Base-by-base conservation (phyloP, 1,140 invertebrate species). In the Vanessa atalanta region DNA sequence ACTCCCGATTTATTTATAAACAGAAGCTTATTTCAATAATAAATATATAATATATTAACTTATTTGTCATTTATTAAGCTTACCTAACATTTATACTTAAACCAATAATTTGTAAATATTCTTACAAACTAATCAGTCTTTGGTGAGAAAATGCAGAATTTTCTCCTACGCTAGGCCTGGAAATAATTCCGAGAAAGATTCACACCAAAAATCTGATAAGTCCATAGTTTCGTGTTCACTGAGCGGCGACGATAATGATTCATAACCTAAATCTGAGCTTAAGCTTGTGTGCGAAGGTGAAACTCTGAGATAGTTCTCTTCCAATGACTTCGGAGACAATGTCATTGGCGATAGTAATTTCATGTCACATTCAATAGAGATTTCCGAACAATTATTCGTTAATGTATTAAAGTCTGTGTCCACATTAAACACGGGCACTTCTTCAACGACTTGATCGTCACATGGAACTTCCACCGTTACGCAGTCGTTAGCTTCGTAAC, bases 391-490 rank as follows among this genome's bases (percentile, higher is more conserved):
- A 80, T 81, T 87, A 76, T 82, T 87, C 74, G 80, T 92, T 75
- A 86, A 79, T 70, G 75, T 64, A 37, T 61, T 84, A 60, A 90
- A 89, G 75, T 85, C 87, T 65, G 82, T 90, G 77, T 90, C 91
- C 68, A 85, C 85, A 83, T 77, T 84, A 64, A 78, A 81, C 71
- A 80, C 84, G 64, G 91, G 84, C 8, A 93, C 85, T 60, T 93
- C 93, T 73, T 95, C 94, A 26, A 92, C 93, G 3, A 94, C 71
- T 70, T 95, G 93, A 31, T 95, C 94, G 78, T 95, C 94, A 51
- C 94, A 94, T 4, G 94, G 93, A 78, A 96, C 95, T 65, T 96
- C 94, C 2, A 97, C 95, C 0, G 95, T 96, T 31, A 96, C 94
- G 65, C 95, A 96, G 81, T 96, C 96, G 5, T 95, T 95, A 61